phyloP scores from a whole-genome alignment of 2,888 invertebrate species.

The Carterocephalus palaemon region DNA sequence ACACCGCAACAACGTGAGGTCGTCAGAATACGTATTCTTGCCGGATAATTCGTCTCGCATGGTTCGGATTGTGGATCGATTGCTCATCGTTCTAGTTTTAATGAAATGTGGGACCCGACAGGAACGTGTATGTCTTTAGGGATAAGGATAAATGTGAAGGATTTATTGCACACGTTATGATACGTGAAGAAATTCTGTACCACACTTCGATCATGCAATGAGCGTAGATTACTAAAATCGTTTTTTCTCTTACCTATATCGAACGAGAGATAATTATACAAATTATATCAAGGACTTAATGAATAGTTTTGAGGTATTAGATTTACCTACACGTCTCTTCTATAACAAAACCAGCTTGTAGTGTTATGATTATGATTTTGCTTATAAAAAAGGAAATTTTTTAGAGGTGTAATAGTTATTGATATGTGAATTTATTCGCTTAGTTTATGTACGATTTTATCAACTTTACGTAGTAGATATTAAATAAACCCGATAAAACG shows the following conservation, averaged over 20 bases:
- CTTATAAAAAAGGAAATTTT: conserved; percentile 45
- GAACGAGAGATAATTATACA: background rate
- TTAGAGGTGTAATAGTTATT: conserved; percentile 56
- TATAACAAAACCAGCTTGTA: conserved; percentile 56
- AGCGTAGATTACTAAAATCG: conserved; percentile 8
- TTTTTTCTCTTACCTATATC: conserved; percentile 4
- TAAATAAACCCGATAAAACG: conserved; percentile 37
- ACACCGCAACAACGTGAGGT: no score
- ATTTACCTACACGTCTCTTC: conserved; percentile 44
- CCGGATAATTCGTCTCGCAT: conserved; percentile 43
- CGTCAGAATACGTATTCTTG: no score
- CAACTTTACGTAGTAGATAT: conserved; percentile 30
- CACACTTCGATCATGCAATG: conserved; percentile 9
- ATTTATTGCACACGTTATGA: conserved; percentile 12
- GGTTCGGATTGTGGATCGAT: conserved; percentile 42
- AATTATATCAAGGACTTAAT: conserved; percentile 36
- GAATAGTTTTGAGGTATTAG: conserved; percentile 38
- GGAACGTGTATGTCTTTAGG: conserved; percentile 45
- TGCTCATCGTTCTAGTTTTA: conserved; percentile 34
- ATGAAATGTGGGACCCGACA: conserved; percentile 61
- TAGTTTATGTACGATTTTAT: conserved; percentile 52
- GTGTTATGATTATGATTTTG: conserved; percentile 57
- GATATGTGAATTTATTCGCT: conserved; percentile 47
- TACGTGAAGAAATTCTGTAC: conserved; percentile 12
- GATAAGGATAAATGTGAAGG: conserved; percentile 13